Percentiles rank a stretch among this genome's conserved stretches.
phyloP scores from a whole-genome alignment of 2,797 vertebrate species.

The Harpagifer antarcticus region DNA sequence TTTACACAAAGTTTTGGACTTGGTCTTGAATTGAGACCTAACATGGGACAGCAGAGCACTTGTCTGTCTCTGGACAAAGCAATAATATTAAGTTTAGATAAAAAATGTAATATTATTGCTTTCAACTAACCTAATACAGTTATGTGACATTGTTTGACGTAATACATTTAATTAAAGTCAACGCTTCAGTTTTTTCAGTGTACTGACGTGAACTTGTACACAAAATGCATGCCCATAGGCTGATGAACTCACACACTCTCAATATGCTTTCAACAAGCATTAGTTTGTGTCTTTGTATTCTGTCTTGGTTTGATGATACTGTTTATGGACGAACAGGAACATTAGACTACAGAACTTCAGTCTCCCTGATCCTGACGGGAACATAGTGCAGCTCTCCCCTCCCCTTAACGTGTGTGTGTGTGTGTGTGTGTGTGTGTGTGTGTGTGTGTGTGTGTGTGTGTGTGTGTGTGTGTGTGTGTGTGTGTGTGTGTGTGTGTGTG shows the following conservation, averaged over 20 bases:
- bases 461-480: background rate
- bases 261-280: background rate
- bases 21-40: background rate
- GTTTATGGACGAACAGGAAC: background rate
- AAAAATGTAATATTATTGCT: too few species aligned
- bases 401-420: slow-evolving; percentile 2
- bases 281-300: background rate
- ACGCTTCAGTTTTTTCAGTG: too few species aligned
- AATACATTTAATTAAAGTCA: too few species aligned
- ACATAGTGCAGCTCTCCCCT: slow-evolving; percentile 6
- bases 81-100: too few species aligned
- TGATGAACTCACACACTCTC: background rate
- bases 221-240: too few species aligned
- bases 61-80: background rate
- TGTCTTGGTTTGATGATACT: background rate
- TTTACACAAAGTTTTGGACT: background rate
- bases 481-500: background rate
- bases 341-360: slow-evolving; percentile 8
- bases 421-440: background rate
- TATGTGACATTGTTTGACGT: too few species aligned
- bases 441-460: background rate
- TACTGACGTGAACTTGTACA: too few species aligned
- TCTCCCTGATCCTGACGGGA: background rate
- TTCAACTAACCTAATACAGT: too few species aligned
- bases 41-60: background rate